Conservation (phyloP, 2,888 invertebrate species). For the Neoascia interrupta region DNA sequence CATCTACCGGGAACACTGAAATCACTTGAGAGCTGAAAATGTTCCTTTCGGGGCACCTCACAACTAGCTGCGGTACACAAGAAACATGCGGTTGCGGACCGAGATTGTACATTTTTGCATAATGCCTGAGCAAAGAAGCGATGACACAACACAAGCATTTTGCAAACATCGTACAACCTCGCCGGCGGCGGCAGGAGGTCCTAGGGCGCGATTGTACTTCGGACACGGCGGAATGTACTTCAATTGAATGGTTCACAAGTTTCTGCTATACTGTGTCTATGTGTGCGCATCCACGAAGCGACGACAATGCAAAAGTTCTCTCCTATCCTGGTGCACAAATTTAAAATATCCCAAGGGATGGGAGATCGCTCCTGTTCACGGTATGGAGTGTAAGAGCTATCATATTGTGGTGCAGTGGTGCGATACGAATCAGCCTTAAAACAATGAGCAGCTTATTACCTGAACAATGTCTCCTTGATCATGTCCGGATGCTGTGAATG, state of each 20-base stretch:
- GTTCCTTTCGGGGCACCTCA: neutral
- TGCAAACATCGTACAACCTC: conserved; percentile 41
- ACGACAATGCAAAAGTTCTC: conserved; percentile 50
- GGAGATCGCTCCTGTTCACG: neutral
- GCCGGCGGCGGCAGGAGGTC: conserved; percentile 20
- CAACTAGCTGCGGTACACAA: conserved; percentile 20
- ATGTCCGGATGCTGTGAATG: conserved; percentile 94
- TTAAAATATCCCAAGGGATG: conserved; percentile 17
- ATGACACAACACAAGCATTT: conserved; percentile 45
- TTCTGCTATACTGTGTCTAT: too few species aligned
- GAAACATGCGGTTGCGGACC: conserved; percentile 14
- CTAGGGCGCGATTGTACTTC: conserved; percentile 33
- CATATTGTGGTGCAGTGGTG: conserved; percentile 35
- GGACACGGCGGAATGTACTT: conserved; percentile 53
- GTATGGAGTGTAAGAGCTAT: neutral
- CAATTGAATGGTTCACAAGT: conserved; percentile 43
- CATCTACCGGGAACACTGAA: conserved; percentile 14
- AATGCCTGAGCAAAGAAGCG: conserved; percentile 29
- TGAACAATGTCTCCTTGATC: conserved; percentile 94
- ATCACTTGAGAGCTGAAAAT: conserved; percentile 28
- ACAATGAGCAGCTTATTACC: conserved; percentile 79
- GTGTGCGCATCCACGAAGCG: neutral
- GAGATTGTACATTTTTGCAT: conserved; percentile 23
- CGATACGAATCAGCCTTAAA: conserved; percentile 62
- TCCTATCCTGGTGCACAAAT: conserved; percentile 47